Percentiles rank a stretch among this genome's conserved stretches.
phyloP scores from a whole-genome alignment of 2,113 vertebrate species.

The Motacilla alba region DNA sequence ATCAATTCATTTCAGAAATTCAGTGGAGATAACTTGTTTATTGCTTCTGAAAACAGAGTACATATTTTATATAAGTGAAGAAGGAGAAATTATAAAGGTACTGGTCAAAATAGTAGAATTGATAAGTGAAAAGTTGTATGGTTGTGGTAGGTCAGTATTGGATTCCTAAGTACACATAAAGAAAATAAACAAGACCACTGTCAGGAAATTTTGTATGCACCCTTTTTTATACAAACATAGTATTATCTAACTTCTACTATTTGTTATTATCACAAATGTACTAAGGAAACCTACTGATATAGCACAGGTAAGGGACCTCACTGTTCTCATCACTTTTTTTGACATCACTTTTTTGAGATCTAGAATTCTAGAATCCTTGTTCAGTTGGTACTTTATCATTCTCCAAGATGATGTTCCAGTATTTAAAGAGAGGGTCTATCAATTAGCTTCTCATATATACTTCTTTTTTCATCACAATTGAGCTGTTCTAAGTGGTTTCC shows the following conservation, averaged over 20 bases:
- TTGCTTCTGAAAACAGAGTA: not conserved
- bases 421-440: not conserved
- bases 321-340: not conserved
- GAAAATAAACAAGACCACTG: not conserved
- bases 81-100: not conserved
- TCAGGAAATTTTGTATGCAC: not conserved
- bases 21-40: not conserved
- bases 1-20: not conserved
- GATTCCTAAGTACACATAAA: not conserved
- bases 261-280: not conserved
- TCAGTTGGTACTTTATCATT: not conserved
- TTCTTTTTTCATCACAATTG: not conserved
- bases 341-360: not conserved
- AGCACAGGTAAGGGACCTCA: not conserved
- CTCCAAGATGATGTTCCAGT: not conserved
- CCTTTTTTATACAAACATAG: not conserved
- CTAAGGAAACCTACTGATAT: not conserved
- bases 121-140: not conserved
- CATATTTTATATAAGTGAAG: not conserved
- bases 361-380: not conserved
- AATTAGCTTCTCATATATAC: not conserved
- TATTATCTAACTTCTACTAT: not conserved
- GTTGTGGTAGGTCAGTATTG: not conserved
- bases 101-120: not conserved
- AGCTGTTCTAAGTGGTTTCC: not conserved